Base-by-base conservation (phyloP, 1,140 invertebrate species). In the Metopolophium dirhodum region DNA sequence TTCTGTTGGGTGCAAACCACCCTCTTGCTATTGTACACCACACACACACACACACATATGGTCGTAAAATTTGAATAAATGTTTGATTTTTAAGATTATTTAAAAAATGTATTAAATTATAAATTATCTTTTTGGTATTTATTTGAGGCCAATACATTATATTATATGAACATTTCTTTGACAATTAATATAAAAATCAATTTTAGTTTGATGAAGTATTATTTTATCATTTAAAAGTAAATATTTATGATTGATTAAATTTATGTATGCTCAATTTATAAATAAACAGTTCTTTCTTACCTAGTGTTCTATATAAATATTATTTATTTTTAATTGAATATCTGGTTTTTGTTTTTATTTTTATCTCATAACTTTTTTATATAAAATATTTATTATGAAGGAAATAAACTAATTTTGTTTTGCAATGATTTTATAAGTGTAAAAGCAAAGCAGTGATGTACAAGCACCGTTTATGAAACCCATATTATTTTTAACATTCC, bases 1-100 rank as follows among this genome's bases (percentile, higher is more conserved):
- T 96, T 98, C 98, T 95, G 97, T 98, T 96, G 97, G 97, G 96
- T 97, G 98, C 95, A 97, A 96, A 96, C 97, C 97, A 96, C 97
- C 97, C 96, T 98, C 97, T 97, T 98, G 97, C 97, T 98, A 96
- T 96, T 96, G 82, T 93, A 93, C 95, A 96, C 96, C 95, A 95
- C 95, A 96, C 95, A 96, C 95, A 95, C 96, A 41, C 96, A 95
- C 96, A 97, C 96, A 96, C 96, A 95, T 26, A 93, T 89, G 88
- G 91, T 93, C 47, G 49, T 37, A 93, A 93, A 85, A 57, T 83
- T 77, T 85, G 54, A 83, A 93, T 93, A 49, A 86, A 54, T 45
- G 51, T 54, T 45, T 92, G 30, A 49, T 83, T 68, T 82, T 92
- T 23, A 83, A 49, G 14, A 41, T 82, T 54, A 82, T 83, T 92